Evolutionary conservation across 1,140 invertebrate genomes (phyloP).

Genomic region (Campoletis sonorensis): DNA sequence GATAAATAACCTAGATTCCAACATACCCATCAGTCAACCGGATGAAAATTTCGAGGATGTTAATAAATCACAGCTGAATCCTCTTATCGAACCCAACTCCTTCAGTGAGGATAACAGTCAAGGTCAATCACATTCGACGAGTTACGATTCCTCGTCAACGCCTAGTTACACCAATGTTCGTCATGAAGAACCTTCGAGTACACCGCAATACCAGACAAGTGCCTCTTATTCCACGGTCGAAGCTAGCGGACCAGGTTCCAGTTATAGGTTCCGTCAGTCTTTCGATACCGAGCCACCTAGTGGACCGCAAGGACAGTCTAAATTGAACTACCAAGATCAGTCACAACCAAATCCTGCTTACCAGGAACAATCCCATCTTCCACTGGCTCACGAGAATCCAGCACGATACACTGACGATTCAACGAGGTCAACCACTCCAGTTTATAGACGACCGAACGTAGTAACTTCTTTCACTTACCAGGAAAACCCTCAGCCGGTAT

Average conservation of each 20-base stretch:
- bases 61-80: conserved; percentile 60
- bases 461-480: conserved; percentile 59
- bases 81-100: conserved; percentile 66
- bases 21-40: conserved; percentile 30
- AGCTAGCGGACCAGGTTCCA: conserved; percentile 47
- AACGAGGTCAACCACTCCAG: conserved; percentile 12
- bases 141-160: conserved; percentile 63
- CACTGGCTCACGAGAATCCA: background rate
- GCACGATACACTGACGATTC: conserved; percentile 15
- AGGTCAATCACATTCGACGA: conserved; percentile 42
- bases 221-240: conserved; percentile 44
- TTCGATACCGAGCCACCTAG: conserved; percentile 58
- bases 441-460: conserved; percentile 43
- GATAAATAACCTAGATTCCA: conserved; percentile 75
- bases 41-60: conserved; percentile 47
- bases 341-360: background rate
- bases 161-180: conserved; percentile 59
- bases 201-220: conserved; percentile 58
- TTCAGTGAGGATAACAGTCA: conserved; percentile 57
- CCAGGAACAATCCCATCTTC: conserved; percentile 33
- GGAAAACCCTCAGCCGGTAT: conserved; percentile 41
- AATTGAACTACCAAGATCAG: conserved; percentile 42
- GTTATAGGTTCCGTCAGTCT: conserved; percentile 61
- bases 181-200: conserved; percentile 58
- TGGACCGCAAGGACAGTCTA: conserved; percentile 48